Base-by-base conservation (phyloP, 2,888 invertebrate species). In the Crioceris asparagi region DNA sequence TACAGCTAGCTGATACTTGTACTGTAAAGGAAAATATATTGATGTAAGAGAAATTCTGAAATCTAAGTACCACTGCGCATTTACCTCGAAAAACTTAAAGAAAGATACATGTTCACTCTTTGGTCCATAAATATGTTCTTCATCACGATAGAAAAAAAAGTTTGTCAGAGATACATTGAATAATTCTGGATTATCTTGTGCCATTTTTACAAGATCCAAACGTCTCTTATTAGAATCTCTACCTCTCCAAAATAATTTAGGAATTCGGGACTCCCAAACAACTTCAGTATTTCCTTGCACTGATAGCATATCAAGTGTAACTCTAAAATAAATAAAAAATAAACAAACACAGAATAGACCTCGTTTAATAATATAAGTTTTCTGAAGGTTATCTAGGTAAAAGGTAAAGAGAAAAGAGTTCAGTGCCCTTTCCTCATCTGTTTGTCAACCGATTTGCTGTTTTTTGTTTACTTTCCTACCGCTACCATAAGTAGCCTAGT, bases 141-240 rank as follows among this genome's bases (percentile, higher is more conserved):
- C 75, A 51, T 92, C 79, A 46, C 79, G 76, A 58, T 87, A 96
- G 69, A 97, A 97, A 65, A 97, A 97, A 65, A 94, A 94, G 60
- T 92, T 88, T 1, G 96, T 96, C 16, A 96, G 74, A 0, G 90
- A 88, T 8, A 80, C 93, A 67, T 96, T 92, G 41, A 93, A 77
- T 3, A 92, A 62, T 35, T 88, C 75, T 0, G 91, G 83, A 66
- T 82, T 50, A 50, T 74, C 63, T 45, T 79, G 71, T 0, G 87
- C 76, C 48, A 94, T 73, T 36, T 82, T 78, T 10, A 94, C 77
- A 15, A 96, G 70, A 49, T 85, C 74, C 11, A 96, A 69, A 18
- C 96, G 70, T 58, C 90, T 85, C 37, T 75, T 71, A n/a, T 86
- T 72, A 1, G 93, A 86, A 64, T 96, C 96, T 27, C 96, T 72